Conservation (phyloP, 2,113 vertebrate genomes). For the Megaceryle maxima region DNA sequence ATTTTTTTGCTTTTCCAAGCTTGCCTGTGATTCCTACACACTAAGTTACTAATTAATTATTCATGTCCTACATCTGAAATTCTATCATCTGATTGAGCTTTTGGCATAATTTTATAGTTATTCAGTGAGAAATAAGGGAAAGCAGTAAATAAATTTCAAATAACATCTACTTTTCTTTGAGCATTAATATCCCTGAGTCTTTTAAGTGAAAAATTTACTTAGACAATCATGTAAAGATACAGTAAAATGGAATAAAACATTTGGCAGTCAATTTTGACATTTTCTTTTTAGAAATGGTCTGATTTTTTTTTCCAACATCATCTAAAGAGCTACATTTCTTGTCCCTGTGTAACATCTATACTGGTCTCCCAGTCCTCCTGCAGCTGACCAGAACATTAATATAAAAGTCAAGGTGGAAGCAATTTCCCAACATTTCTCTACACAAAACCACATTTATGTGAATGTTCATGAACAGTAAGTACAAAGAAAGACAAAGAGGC, state of each 20-base stretch:
- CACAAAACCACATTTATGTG: conserved; percentile 46
- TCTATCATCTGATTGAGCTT: neutral
- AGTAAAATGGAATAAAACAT: neutral
- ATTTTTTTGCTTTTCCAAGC: neutral
- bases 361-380: neutral
- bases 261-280: neutral
- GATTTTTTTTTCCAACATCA: neutral
- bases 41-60: neutral
- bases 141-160: neutral
- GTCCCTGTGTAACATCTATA: neutral
- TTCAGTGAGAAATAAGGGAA: neutral
- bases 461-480: conserved; percentile 64
- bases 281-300: neutral
- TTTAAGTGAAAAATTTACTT: neutral
- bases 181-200: neutral
- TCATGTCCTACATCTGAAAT: neutral
- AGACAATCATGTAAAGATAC: neutral
- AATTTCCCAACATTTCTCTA: conserved; percentile 16
- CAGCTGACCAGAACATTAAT: conserved; percentile 9
- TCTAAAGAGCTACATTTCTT: neutral
- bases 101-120: neutral
- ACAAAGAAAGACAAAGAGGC: conserved; percentile 20
- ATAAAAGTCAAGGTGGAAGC: conserved; percentile 11
- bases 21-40: neutral
- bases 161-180: neutral